Evolutionary conservation across 2,113 vertebrate species (phyloP).

Genomic region (Odontesthes bonariensis): DNA sequence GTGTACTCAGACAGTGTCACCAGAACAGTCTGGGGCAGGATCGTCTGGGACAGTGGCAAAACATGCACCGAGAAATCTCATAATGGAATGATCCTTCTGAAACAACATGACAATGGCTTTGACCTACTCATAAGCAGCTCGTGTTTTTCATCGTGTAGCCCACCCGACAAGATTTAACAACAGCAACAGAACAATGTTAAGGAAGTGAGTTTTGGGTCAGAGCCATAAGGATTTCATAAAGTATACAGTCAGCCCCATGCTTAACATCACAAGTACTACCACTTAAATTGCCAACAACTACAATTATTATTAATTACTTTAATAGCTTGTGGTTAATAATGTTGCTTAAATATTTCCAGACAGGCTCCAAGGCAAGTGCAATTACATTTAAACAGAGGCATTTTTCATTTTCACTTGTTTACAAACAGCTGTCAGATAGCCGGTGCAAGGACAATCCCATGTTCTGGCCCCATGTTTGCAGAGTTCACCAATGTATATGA

Average conservation of each 20-base stretch:
- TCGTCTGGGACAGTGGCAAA: constrained; percentile 31
- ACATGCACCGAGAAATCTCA: constrained; percentile 3
- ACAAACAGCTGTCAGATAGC: constrained; percentile 50
- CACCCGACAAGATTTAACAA: constrained; percentile 3
- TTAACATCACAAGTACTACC: constrained; percentile 19
- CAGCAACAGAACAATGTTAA: constrained; percentile 15
- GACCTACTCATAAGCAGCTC: not conserved
- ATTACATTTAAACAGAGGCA: constrained; percentile 28
- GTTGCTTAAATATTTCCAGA: constrained; percentile 67
- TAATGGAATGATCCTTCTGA: constrained; percentile 26
- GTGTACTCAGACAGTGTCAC: constrained; percentile 4
- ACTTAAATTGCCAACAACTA: constrained; percentile 51
- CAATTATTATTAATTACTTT: constrained; percentile 72
- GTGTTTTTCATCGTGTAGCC: not conserved
- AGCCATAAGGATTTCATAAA: not conserved
- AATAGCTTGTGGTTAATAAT: constrained; percentile 58
- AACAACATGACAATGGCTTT: constrained; percentile 22
- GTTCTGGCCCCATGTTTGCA: not conserved
- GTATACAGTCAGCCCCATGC: constrained; percentile 4
- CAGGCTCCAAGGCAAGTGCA: constrained; percentile 43
- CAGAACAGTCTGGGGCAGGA: constrained; percentile 14
- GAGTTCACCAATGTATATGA: not conserved
- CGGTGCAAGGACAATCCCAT: constrained; percentile 19
- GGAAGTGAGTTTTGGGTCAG: not conserved
- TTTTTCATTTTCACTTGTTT: constrained; percentile 55